These are phyloP conservation scores for Epinotia brunnichana DNA, from an alignment of 2,888 invertebrate genomes.

Conservation along the genomic window DNA sequence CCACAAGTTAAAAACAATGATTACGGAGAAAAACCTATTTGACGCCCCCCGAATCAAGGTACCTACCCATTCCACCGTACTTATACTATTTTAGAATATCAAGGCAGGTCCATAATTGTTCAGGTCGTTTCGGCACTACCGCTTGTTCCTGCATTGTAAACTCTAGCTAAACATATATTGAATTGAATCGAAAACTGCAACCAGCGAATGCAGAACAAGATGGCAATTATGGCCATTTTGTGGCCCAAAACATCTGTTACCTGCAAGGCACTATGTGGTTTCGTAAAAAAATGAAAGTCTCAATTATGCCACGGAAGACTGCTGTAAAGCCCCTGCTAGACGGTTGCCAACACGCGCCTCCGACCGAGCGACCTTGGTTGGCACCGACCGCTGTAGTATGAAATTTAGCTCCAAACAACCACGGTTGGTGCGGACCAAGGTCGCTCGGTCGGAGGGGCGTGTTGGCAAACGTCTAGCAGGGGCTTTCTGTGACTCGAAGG, in stretches of 20 bases:
- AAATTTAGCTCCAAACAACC: too few relatives aligned
- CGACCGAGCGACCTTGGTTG: too few relatives aligned
- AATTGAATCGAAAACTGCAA: slow-evolving; percentile 49
- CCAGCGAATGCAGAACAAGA: slow-evolving; percentile 10
- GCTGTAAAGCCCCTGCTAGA: slow-evolving; percentile 20
- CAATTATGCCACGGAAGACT: slow-evolving; percentile 17
- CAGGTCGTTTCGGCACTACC: not conserved
- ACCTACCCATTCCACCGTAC: too few relatives aligned
- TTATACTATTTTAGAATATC: not conserved
- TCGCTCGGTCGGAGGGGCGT: too few relatives aligned
- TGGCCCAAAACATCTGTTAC: slow-evolving; percentile 40
- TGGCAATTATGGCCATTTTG: slow-evolving; percentile 24
- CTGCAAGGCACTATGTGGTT: slow-evolving; percentile 38
- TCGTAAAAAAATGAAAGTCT: slow-evolving; percentile 32
- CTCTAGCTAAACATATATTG: slow-evolving; percentile 45
- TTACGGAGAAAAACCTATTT: too few relatives aligned
- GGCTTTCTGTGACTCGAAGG: not conserved
- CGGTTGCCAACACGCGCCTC: too few relatives aligned
- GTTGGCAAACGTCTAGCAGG: too few relatives aligned
- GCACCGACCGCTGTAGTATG: too few relatives aligned
- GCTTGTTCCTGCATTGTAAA: not conserved
- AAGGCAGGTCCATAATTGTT: not conserved
- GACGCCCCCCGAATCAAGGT: too few relatives aligned
- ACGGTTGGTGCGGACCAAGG: too few relatives aligned
- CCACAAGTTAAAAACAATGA: too few relatives aligned